These are phyloP conservation scores for Drosophila mulleri DNA, from an alignment of 2,888 invertebrate genomes.

Conservation along the genomic window DNA sequence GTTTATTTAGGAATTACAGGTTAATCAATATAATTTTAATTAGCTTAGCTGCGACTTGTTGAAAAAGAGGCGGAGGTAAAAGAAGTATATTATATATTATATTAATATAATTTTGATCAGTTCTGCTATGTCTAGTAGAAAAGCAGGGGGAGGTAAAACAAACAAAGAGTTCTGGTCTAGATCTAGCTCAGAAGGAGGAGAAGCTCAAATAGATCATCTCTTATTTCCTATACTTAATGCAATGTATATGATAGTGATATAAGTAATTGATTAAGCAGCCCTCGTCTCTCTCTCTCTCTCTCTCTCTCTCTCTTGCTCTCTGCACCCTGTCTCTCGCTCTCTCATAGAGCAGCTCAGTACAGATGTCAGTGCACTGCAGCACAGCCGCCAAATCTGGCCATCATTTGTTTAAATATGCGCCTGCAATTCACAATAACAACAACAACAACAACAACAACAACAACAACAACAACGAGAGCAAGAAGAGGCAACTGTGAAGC, in stretches of 20 bases:
- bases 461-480: slow-evolving; percentile 36
- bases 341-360: slow-evolving; percentile 50
- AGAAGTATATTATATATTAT: too few relatives aligned
- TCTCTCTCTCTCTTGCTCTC: slow-evolving; percentile 6
- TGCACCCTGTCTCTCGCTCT: not conserved
- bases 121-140: not conserved
- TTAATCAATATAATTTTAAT: not conserved
- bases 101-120: too few relatives aligned
- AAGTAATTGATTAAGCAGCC: slow-evolving; percentile 2
- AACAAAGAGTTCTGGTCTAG: too few relatives aligned
- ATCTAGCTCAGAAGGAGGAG: too few relatives aligned
- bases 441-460: slow-evolving; percentile 26
- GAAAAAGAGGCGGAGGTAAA: not conserved
- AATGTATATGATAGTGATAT: not conserved
- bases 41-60: not conserved
- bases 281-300: slow-evolving; percentile 5
- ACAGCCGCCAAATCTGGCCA: slow-evolving; percentile 79
- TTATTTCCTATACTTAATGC: not conserved
- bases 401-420: slow-evolving; percentile 85
- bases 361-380: slow-evolving; percentile 62
- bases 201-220: too few relatives aligned
- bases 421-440: slow-evolving; percentile 68
- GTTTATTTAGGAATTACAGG: not conserved
- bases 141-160: not conserved
- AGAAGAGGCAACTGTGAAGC: slow-evolving; percentile 37